Evolutionary conservation across 2,888 invertebrate genomes (phyloP).

Genomic region (Agapostemon virescens): DNA sequence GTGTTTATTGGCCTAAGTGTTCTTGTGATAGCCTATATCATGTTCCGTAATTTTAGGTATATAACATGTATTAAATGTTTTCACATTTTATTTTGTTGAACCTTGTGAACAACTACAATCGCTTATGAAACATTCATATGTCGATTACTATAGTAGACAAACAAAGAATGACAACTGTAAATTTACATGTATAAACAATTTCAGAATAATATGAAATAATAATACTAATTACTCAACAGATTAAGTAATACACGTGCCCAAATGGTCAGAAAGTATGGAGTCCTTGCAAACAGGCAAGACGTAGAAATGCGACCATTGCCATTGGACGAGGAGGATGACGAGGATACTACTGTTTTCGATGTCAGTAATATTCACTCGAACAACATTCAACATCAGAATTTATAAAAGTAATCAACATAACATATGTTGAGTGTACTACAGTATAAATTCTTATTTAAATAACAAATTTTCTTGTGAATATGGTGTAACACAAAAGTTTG

Average conservation of each 20-base stretch:
- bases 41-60: constrained; percentile 76
- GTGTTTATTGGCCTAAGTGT: constrained; percentile 78
- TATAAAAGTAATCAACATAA: constrained; percentile 47
- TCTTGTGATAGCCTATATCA: constrained; percentile 76
- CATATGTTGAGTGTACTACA: constrained; percentile 16
- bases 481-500: constrained; percentile 21
- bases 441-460: constrained; percentile 27
- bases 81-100: background rate
- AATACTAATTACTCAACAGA: constrained; percentile 62
- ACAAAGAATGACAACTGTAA: background rate
- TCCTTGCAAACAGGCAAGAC: constrained; percentile 79
- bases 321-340: constrained; percentile 80
- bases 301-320: constrained; percentile 81
- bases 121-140: background rate
- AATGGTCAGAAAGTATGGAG: constrained; percentile 80
- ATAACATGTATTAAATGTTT: constrained; percentile 19
- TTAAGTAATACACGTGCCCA: constrained; percentile 77
- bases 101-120: background rate
- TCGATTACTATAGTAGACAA: background rate
- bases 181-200: background rate
- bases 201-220: background rate
- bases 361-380: constrained; percentile 71
- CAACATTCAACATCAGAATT: constrained; percentile 64
- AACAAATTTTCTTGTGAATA: constrained; percentile 22
- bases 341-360: constrained; percentile 80